Evolutionary conservation across 1,140 invertebrate genomes (phyloP).

Genomic region (Brachionus rotundiformis): DNA sequence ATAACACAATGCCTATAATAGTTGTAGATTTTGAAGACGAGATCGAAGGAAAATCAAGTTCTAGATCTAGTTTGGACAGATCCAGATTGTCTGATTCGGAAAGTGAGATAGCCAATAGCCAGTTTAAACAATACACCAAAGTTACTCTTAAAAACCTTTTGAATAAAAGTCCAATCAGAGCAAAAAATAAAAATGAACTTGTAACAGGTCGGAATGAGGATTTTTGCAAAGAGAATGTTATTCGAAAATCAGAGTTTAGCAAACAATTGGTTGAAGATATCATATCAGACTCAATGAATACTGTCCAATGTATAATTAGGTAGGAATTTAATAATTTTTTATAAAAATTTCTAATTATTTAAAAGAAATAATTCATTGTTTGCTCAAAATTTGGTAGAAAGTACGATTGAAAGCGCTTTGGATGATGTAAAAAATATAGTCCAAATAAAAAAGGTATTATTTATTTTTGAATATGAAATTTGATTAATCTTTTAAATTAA

Average conservation of each 20-base stretch:
- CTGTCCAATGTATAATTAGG: not conserved
- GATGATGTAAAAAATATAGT: not conserved
- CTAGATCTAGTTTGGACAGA: not conserved
- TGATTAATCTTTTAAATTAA: not conserved
- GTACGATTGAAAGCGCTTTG: not conserved
- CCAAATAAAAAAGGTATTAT: not conserved
- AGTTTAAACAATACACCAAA: conserved; percentile 45
- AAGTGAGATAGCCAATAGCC: not conserved
- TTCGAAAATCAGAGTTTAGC: not conserved
- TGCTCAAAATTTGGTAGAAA: not conserved
- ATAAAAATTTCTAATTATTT: not conserved
- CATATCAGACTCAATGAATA: not conserved
- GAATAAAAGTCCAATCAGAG: conserved; percentile 23
- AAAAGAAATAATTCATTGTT: not conserved
- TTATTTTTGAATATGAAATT: not conserved
- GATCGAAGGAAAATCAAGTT: not conserved
- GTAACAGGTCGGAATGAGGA: not conserved
- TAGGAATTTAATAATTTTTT: not conserved
- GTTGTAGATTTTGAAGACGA: conserved; percentile 34
- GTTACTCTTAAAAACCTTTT: conserved; percentile 25
- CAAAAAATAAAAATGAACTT: not conserved
- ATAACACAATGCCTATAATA: conserved; percentile 3
- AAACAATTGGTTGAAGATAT: not conserved
- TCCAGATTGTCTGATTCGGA: conserved; percentile 13
- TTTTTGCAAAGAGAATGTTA: not conserved